Evolutionary conservation across 2,888 invertebrate genomes (phyloP), one percentile per base, ranked within the genome.

Genomic region (Caenorhabditis parvicauda): DNA sequence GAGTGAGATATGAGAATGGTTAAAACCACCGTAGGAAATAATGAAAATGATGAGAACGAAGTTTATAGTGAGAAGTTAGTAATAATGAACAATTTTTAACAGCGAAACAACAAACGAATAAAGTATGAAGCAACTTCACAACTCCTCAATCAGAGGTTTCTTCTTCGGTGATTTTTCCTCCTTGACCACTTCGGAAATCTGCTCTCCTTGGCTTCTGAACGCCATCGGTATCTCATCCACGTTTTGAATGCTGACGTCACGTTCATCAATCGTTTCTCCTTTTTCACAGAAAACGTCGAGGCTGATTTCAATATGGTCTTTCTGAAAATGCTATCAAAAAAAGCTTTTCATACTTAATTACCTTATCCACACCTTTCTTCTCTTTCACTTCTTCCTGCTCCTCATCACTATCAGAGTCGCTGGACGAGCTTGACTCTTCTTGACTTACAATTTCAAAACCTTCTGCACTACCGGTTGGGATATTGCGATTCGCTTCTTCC

Each of bases 401-500:
- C 5, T 57, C 53, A 47, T 58, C 60, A 9, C 28, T 32, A 25
- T 52, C 48, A 2, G 41, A 43, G 39, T 35, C 35, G 22, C 12
- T 35, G 29, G 41, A 32, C 28, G 17, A 46, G 32, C 17, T 17
- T 19, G 24, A 4, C 7, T 58, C 53, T 3, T 46, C 45, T 2
- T 22, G 46, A n/a, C 32, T 48, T 35, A 54, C 61, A 19, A 64
- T 61, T 7, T 56, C 46, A 35, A 56, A 55, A 1, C 51, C 61
- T 21, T 59, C 55, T 0, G 39, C 14, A 3, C 39, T 12, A 22
- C 17, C 37, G 5, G n/a, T 27, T 2, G 57, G 24, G 35, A 73
- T 51, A 39, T 62, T 54, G 5, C 45, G 50, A 45, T 74, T 74
- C 4, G 74, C 70, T 29, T 58, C 58, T 35, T 58, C 68, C 52